These are phyloP conservation scores for Cerceris rybyensis DNA, from an alignment of 2,888 invertebrate species.

Conservation along the genomic window DNA sequence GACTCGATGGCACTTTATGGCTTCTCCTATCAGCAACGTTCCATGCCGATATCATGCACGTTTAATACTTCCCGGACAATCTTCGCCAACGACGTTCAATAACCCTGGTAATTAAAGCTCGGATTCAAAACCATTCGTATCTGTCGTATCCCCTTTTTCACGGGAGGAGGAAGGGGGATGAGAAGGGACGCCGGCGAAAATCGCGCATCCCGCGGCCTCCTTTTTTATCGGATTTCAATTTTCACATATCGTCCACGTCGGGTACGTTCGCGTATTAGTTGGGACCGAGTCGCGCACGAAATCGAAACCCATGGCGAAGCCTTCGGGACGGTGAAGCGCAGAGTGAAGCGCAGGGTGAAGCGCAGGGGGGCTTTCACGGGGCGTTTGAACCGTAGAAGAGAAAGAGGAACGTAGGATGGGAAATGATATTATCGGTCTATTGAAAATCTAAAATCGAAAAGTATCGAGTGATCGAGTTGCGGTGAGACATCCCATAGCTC, in stretches of 20 bases:
- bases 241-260: conserved; percentile 53
- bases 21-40: conserved; percentile 1
- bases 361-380: neutral
- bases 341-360: conserved; percentile 27
- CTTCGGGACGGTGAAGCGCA: neutral
- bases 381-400: conserved; percentile 16
- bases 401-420: conserved; percentile 18
- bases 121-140: conserved; percentile 60
- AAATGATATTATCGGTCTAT: conserved; percentile 65
- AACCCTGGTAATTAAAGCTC: conserved; percentile 62
- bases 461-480: conserved; percentile 63
- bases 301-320: neutral
- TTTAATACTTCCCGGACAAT: conserved; percentile 36
- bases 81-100: conserved; percentile 32
- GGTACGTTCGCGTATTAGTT: conserved; percentile 56
- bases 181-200: conserved; percentile 21
- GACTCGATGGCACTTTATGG: neutral
- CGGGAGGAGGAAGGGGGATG: neutral
- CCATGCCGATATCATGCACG: conserved; percentile 23
- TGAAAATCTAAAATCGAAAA: conserved; percentile 71
- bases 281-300: conserved; percentile 5
- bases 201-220: conserved; percentile 17
- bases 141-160: conserved; percentile 33
- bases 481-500: conserved; percentile 47
- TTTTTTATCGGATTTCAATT: conserved; percentile 64